These are phyloP conservation scores for Gymnobelideus leadbeateri DNA, from an alignment of 2,113 vertebrate species.

Conservation along the genomic window DNA sequence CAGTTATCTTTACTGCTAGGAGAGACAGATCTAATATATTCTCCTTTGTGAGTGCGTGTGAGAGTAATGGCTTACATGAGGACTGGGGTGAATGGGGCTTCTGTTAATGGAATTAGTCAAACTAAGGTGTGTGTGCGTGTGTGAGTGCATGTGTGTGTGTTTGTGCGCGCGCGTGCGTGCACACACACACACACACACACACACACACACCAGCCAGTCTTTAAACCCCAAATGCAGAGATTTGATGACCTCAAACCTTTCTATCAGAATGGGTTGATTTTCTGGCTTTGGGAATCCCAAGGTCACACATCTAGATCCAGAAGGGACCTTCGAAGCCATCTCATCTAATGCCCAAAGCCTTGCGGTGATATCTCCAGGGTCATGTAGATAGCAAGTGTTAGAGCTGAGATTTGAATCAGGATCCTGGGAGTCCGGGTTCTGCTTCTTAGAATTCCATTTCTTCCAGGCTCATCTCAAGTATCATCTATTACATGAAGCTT, in stretches of 20 bases:
- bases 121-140: not conserved
- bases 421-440: not conserved
- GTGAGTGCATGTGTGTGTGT: not conserved
- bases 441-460: not conserved
- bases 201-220: not conserved
- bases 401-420: not conserved
- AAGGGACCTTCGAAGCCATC: not conserved
- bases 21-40: not conserved
- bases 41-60: not conserved
- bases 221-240: not conserved
- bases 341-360: not conserved
- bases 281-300: not conserved
- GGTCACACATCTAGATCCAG: not conserved
- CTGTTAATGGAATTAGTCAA: not conserved
- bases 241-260: not conserved
- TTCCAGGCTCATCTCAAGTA: not conserved
- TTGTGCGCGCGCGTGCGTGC: too few species aligned
- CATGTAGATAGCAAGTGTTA: not conserved
- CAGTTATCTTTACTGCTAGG: conserved; percentile 39
- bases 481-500: not conserved
- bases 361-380: not conserved
- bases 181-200: too few species aligned
- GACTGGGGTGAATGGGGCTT: not conserved
- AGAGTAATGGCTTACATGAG: not conserved
- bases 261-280: not conserved